Base-by-base conservation (phyloP, 1,140 invertebrate genomes). In the Phymastichus coffea region DNA sequence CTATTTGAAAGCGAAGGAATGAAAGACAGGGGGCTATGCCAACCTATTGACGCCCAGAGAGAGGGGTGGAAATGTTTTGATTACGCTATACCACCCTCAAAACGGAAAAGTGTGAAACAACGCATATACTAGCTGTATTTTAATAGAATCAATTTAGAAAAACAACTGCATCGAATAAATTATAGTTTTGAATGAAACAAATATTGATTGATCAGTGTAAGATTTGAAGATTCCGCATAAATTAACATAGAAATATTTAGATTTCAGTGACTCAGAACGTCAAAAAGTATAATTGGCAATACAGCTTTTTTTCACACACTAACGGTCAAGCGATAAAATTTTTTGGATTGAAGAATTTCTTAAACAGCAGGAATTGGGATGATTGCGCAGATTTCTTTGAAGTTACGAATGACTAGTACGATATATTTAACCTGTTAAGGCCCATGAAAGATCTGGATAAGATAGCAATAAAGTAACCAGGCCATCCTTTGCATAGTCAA, bases 341-440 rank as follows among this genome's bases (percentile, higher is more conserved):
- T 28, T 38, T 26, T 40, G 20, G 15, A 41, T 4, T 12, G 12
- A 37, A 20, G 19, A 57, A 23, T 20, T 23, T 43, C 3, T 0
- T 3, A 26, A 49, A 22, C 14, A 28, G 23, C 15, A 0, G 25
- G 9, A 12, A 40, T 15, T 40, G n/a, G 6, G 4, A 14, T 9
- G 37, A 40, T 14, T 40, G 37, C 6, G 37, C 15, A n/a, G 2
- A 12, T n/a, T n/a, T 40, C 14, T 51, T 61, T 37, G 10, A 40
- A 23, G 15, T 19, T 3, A 26, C 61, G 41, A 47, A 61, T 37
- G 28, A 52, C 10, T 64, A 47, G 63, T 61, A 61, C 46, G 53
- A 64, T 40, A 9, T 61, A 22, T 44, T 61, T 12, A 61, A 64
- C n/a, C n/a, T n/a, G n/a, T n/a, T n/a, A n/a, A n/a, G n/a, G n/a